Percentiles rank a stretch among this genome's conserved stretches.
Conservation (phyloP, 1,140 invertebrate genomes). For the Nasonia longicornis region DNA sequence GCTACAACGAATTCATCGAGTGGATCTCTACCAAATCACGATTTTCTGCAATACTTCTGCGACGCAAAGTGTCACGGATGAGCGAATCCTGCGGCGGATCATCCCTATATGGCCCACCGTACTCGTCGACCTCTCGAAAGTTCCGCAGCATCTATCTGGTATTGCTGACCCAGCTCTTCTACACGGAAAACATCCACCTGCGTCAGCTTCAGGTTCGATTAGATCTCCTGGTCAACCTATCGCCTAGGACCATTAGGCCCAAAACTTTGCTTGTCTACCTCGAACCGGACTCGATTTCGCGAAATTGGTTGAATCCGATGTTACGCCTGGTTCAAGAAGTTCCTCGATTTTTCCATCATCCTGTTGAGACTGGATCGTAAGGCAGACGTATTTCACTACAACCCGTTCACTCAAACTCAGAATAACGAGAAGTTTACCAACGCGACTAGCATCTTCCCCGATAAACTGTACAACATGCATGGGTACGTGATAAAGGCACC, state of each 20-base stretch:
- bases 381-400: background rate
- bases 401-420: background rate
- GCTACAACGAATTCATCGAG: too few relatives aligned
- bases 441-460: background rate
- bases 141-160: too few relatives aligned
- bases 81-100: too few relatives aligned
- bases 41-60: too few relatives aligned
- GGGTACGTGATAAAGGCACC: background rate
- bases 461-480: background rate
- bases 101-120: too few relatives aligned
- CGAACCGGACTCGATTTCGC: background rate
- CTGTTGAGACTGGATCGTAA: background rate
- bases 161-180: background rate
- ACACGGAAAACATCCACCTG: background rate
- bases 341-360: background rate
- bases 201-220: too few relatives aligned
- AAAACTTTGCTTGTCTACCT: background rate
- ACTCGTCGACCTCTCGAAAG: too few relatives aligned
- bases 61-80: too few relatives aligned
- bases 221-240: background rate
- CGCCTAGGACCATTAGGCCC: background rate
- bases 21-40: too few relatives aligned
- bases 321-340: background rate
- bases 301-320: background rate
- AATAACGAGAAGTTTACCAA: background rate